A percentile compares a stretch with the other conserved stretches of the same genome.
These are phyloP conservation scores for Perca fluviatilis DNA, from an alignment of 2,113 vertebrate species.

Conservation along the genomic window DNA sequence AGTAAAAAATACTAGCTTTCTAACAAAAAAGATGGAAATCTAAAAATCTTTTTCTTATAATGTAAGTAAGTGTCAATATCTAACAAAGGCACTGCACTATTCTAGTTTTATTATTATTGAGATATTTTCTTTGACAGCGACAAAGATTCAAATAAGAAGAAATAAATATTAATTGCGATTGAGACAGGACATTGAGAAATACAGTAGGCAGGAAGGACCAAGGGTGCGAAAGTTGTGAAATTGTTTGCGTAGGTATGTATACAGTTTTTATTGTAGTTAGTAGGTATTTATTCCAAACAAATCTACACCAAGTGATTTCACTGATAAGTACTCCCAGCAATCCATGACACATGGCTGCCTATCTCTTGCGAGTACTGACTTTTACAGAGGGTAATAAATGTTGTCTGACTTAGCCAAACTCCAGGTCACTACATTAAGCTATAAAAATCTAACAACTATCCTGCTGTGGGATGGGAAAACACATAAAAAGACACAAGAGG, in stretches of 20 bases:
- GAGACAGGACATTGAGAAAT: neutral
- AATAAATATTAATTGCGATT: neutral
- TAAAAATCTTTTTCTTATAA: neutral
- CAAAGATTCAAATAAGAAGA: neutral
- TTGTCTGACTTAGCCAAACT: conserved; percentile 27
- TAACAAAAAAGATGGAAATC: neutral
- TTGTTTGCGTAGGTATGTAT: neutral
- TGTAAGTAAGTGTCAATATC: neutral
- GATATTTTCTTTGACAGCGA: neutral
- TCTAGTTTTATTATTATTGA: neutral
- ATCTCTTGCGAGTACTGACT: conserved; percentile 6
- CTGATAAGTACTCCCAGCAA: neutral
- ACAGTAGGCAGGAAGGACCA: neutral
- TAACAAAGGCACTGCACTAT: neutral
- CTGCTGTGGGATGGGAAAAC: conserved; percentile 21
- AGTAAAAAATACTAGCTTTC: no score
- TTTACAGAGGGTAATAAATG: conserved; percentile 24
- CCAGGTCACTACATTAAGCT: conserved; percentile 8
- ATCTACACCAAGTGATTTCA: conserved; percentile 2
- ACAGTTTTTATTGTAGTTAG: neutral
- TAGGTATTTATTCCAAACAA: neutral
- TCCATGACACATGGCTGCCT: neutral
- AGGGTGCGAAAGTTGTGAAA: neutral
- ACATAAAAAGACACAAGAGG: conserved; percentile 13
- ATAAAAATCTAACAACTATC: conserved; percentile 25